Evolutionary conservation across 2,113 vertebrate species (phyloP), one percentile per base, ranked within the genome.

Genomic region (Oncorhynchus nerka): DNA sequence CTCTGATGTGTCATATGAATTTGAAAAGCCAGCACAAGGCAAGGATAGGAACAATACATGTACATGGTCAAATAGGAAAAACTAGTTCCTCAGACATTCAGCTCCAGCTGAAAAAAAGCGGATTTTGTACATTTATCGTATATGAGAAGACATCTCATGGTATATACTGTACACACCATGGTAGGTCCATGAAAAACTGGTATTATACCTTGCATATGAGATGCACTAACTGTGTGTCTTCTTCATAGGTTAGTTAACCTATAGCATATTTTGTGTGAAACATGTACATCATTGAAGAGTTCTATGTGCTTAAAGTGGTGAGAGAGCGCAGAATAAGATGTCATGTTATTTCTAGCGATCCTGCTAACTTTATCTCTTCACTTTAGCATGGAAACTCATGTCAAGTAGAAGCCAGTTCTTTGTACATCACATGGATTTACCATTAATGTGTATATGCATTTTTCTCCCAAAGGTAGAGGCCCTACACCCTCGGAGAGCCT

Each of bases 351-450:
- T 12, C 24, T 26, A 12, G 64, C 34, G 74, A 55, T 57, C 48
- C 57, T 19, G 51, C 5, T 55, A 55, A 55, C 48, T 51, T 49
- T 22, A 12, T 55, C 34, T 64, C n/a, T 65, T 48, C 65, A 71
- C 51, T 68, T 77, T 51, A 74, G 69, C 74, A 66, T 76, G 51
- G 70, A 75, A 71, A 71, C 64, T 65, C 57, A 62, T 26, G 61
- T 30, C 30, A 28, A 16, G 48, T 73, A 66, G 26, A 32, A 51
- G 13, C 65, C 55, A 30, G 68, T 39, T 68, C 34, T 67, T 76
- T 62, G 55, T 55, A 70, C 28, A n/a, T n/a, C n/a, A 75, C 55
- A 75, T 70, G 30, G 77, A 73, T 76, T 75, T 79, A 73, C 66
- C 20, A 74, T 71, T 11, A 24, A 48, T 48, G 66, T 74, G 30